phyloP scores from a whole-genome alignment of 2,888 invertebrate genomes.

The Rhimphoctona megacephalus region DNA sequence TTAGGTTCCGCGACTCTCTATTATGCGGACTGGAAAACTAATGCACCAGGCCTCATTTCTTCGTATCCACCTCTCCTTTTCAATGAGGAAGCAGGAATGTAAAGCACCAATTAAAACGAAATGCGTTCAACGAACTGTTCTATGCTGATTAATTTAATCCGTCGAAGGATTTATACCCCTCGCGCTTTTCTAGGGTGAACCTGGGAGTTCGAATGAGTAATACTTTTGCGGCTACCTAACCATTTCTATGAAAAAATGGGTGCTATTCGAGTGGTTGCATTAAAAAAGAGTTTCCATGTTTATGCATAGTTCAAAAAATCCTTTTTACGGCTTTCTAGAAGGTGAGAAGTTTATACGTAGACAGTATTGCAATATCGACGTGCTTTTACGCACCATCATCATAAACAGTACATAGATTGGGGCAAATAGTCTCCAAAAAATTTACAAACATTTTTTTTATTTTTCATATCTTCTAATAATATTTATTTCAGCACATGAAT shows the following conservation, averaged over 20 bases:
- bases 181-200: not conserved
- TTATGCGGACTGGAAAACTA: constrained; percentile 44
- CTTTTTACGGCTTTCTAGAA: not conserved
- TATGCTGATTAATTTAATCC: constrained; percentile 56
- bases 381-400: not conserved
- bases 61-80: constrained; percentile 42
- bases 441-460: no score
- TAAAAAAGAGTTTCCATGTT: not conserved
- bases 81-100: constrained; percentile 51
- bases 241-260: not conserved
- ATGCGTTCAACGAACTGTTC: constrained; percentile 51
- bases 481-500: no score
- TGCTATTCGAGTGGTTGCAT: not conserved
- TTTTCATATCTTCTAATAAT: no score
- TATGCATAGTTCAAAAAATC: not conserved
- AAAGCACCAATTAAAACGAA: constrained; percentile 61
- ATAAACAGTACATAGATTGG: no score
- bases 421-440: no score
- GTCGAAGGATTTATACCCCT: constrained; percentile 43
- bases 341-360: not conserved
- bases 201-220: constrained; percentile 5
- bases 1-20: constrained; percentile 26
- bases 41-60: constrained; percentile 52
- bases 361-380: not conserved
- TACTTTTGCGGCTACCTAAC: not conserved